phyloP scores from a whole-genome alignment of 2,888 invertebrate genomes.

The Alentia gelatinosa region DNA sequence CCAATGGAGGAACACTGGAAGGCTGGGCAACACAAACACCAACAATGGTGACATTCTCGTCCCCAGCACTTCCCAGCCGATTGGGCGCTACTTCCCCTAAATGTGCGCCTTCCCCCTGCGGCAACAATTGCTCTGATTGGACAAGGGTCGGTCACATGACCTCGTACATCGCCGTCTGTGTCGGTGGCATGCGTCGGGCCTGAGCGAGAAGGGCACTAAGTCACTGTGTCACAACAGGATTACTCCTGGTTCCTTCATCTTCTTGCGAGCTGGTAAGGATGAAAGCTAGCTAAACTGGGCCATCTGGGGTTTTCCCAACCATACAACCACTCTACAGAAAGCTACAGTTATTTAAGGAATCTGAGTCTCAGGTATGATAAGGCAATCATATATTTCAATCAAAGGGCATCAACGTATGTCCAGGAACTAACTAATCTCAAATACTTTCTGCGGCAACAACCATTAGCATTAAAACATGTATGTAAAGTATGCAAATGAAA shows the following conservation, averaged over 20 bases:
- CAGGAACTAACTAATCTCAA: too few species aligned
- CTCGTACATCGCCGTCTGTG: slow-evolving; percentile 2
- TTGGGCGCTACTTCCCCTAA: background rate
- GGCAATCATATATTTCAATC: background rate
- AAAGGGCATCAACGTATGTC: too few species aligned
- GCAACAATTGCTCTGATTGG: slow-evolving; percentile 49
- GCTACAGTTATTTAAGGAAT: background rate
- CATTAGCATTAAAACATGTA: too few species aligned
- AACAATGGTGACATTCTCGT: background rate
- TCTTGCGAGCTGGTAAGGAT: background rate
- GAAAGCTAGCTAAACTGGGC: background rate
- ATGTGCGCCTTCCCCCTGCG: background rate
- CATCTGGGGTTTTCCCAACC: background rate
- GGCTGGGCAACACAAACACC: background rate
- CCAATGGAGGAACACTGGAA: background rate
- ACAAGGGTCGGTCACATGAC: background rate
- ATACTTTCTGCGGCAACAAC: too few species aligned
- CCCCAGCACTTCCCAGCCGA: background rate
- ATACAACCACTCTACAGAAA: too few species aligned
- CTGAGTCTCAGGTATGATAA: background rate
- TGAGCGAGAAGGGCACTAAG: background rate
- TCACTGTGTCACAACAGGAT: slow-evolving; percentile 4
- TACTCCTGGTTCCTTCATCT: background rate
- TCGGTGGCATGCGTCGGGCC: background rate
- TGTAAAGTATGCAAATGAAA: too few species aligned